Evolutionary conservation across 2,113 vertebrate genomes (phyloP).

Genomic region (Platanista minor): DNA sequence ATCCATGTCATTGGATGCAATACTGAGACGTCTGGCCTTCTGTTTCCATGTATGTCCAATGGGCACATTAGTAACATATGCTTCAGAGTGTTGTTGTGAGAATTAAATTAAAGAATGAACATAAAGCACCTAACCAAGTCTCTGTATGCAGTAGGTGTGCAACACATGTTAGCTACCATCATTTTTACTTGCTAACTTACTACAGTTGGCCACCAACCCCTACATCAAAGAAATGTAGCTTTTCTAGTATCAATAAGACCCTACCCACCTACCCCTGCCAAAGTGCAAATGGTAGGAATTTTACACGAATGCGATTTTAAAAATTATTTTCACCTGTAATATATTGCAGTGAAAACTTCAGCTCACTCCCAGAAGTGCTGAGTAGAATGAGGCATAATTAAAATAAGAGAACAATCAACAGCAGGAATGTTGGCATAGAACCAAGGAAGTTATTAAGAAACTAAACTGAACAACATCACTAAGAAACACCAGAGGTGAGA

Average conservation of each 20-base stretch:
- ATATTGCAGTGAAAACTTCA: not conserved
- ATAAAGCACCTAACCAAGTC: not conserved
- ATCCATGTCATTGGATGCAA: not conserved
- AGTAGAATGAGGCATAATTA: conserved; percentile 45
- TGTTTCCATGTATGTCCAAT: not conserved
- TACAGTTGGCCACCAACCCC: not conserved
- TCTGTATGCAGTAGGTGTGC: not conserved
- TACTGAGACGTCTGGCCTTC: not conserved
- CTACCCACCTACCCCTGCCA: not conserved
- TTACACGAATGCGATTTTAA: not conserved
- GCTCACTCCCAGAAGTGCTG: not conserved
- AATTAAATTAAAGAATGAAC: not conserved
- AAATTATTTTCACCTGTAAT: conserved; percentile 3
- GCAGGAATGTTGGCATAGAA: conserved; percentile 57
- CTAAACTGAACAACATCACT: conserved; percentile 59
- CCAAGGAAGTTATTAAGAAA: conserved; percentile 66
- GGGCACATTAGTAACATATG: not conserved
- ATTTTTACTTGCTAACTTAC: not conserved
- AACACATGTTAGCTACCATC: not conserved
- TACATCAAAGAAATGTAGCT: not conserved
- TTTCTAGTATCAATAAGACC: not conserved
- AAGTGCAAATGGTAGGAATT: not conserved
- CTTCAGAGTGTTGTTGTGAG: not conserved
- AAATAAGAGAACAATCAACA: conserved; percentile 61
- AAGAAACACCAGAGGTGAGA: conserved; percentile 55